phyloP scores from a whole-genome alignment of 2,113 vertebrate species.

The Numida meleagris region DNA sequence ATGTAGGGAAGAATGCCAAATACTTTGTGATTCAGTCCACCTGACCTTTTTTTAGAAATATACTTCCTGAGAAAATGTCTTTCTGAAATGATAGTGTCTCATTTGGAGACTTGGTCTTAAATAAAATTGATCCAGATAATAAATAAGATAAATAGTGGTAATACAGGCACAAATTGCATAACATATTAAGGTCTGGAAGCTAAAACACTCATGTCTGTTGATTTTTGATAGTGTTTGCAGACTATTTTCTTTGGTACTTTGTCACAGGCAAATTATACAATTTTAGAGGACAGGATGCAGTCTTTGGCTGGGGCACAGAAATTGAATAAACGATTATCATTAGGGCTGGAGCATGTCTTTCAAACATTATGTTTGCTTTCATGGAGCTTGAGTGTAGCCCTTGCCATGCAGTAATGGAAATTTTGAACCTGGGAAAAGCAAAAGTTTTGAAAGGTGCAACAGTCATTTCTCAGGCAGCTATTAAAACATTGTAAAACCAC shows the following conservation, averaged over 20 bases:
- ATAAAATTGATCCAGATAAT: constrained; percentile 36
- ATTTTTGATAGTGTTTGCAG: not conserved
- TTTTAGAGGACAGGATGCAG: not conserved
- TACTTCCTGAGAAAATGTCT: not conserved
- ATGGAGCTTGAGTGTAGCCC: not conserved
- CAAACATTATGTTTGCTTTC: not conserved
- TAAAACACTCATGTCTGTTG: not conserved
- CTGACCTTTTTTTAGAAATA: not conserved
- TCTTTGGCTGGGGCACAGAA: not conserved
- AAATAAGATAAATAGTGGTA: constrained; percentile 22
- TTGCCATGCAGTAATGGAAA: not conserved
- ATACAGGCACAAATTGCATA: not conserved
- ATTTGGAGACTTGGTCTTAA: not conserved
- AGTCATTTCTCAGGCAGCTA: not conserved
- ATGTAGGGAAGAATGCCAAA: not conserved
- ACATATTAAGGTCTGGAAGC: not conserved
- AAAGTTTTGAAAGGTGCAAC: not conserved
- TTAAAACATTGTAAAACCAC: not conserved
- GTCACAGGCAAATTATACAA: constrained; percentile 9
- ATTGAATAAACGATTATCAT: constrained; percentile 10
- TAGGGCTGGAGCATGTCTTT: not conserved
- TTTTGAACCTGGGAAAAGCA: not conserved
- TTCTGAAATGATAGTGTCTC: not conserved
- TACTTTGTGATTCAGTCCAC: not conserved
- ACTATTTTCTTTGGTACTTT: not conserved